Evolutionary conservation across 2,888 invertebrate species (phyloP).

Genomic region (Meiosimyza decipiens): DNA sequence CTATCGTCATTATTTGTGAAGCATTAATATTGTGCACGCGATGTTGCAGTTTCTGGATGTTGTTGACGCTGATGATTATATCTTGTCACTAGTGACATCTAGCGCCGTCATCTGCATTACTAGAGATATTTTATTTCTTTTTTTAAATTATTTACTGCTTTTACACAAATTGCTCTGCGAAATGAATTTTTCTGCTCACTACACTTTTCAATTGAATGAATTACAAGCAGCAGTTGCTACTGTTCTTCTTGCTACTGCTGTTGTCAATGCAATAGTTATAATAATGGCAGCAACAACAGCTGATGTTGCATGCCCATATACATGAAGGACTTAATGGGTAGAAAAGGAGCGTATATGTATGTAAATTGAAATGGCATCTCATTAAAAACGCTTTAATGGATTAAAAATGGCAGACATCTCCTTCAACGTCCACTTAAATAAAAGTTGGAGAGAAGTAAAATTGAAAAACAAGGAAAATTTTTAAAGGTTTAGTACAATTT

Average conservation of each 20-base stretch:
- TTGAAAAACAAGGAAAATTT: too few relatives aligned
- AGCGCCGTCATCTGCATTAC: conserved; percentile 10
- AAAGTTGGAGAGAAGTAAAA: too few relatives aligned
- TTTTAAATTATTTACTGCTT: conserved; percentile 16
- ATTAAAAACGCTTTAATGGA: too few relatives aligned
- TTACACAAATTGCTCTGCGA: conserved; percentile 10
- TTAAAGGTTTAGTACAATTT: too few relatives aligned
- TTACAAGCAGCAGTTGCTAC: not conserved
- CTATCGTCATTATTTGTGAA: conserved; percentile 19
- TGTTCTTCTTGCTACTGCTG: not conserved
- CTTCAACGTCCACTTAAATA: too few relatives aligned
- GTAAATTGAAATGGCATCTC: too few relatives aligned
- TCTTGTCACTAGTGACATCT: conserved; percentile 23
- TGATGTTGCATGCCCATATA: too few relatives aligned
- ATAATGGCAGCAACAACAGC: too few relatives aligned
- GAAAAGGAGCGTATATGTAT: too few relatives aligned
- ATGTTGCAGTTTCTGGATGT: not conserved
- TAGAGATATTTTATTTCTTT: not conserved
- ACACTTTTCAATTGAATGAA: conserved; percentile 28
- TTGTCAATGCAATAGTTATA: not conserved
- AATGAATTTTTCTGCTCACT: conserved; percentile 30
- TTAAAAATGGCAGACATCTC: too few relatives aligned
- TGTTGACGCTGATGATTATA: conserved; percentile 6
- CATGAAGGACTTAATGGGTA: too few relatives aligned
- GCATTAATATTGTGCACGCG: conserved; percentile 12